A percentile compares a stretch with the other conserved stretches of the same genome.
Conservation (phyloP, 1,140 invertebrate genomes). For the Macrosteles quadrilineatus region DNA sequence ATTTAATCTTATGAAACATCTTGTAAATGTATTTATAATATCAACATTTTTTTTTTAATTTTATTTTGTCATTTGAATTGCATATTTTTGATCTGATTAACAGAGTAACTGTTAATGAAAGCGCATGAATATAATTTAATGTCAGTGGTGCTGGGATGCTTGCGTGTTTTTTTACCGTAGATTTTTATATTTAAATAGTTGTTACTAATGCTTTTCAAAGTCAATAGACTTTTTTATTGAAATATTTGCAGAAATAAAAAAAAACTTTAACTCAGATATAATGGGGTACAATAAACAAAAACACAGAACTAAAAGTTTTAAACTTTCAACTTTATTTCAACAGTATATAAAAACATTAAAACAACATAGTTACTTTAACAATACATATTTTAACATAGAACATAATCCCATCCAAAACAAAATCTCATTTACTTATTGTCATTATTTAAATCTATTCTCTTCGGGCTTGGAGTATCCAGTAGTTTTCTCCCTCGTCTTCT, state of each 20-base stretch:
- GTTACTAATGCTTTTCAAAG: no score
- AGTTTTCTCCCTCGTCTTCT: conserved; percentile 51
- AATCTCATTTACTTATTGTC: background rate
- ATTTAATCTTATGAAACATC: no score
- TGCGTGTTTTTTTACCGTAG: no score
- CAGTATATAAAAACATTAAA: conserved; percentile 5
- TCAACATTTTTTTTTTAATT: no score
- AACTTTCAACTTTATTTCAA: background rate
- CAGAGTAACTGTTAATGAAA: no score
- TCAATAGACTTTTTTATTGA: no score
- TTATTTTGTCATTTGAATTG: no score
- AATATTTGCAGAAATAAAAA: background rate
- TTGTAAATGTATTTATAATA: no score
- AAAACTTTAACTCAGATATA: background rate
- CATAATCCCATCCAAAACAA: background rate
- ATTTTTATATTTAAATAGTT: no score
- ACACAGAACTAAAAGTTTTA: background rate
- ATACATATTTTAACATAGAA: background rate
- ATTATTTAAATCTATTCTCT: background rate
- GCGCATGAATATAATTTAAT: no score
- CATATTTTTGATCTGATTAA: no score
- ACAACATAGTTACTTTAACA: background rate
- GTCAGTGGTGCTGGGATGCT: no score
- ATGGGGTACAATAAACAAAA: background rate
- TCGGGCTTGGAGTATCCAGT: conserved; percentile 33